A percentile compares a stretch with the other conserved stretches of the same genome.
Conservation (phyloP, 2,888 invertebrate species). For the Rhagium mordax region DNA sequence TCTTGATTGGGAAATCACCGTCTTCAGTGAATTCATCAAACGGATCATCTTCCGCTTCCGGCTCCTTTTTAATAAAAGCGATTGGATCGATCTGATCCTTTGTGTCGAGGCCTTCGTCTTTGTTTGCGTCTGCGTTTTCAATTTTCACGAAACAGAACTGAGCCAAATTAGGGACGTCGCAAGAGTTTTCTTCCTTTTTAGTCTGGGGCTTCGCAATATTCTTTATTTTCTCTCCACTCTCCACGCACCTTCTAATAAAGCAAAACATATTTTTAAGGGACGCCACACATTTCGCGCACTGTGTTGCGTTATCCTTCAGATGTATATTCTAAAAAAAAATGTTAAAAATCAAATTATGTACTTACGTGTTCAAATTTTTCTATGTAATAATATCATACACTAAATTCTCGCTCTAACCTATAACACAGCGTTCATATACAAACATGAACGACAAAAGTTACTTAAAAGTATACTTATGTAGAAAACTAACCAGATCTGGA, state of each 20-base stretch:
- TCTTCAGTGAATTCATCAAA: not conserved
- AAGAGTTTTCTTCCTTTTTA: not conserved
- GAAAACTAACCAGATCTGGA: not conserved
- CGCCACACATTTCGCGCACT: not conserved
- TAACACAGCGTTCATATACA: no score
- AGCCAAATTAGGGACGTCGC: not conserved
- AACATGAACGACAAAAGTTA: no score
- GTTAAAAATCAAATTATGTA: no score
- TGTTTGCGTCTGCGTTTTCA: not conserved
- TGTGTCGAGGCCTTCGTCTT: not conserved
- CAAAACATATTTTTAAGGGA: not conserved
- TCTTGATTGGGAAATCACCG: not conserved
- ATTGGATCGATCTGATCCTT: not conserved
- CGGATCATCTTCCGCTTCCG: not conserved
- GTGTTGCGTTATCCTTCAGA: not conserved
- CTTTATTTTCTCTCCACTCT: not conserved
- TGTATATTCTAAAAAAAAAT: not conserved
- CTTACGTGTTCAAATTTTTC: not conserved
- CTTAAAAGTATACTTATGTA: no score
- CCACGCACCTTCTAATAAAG: not conserved
- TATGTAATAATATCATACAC: no score
- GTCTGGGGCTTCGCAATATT: not conserved
- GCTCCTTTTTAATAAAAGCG: not conserved
- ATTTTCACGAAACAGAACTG: not conserved
- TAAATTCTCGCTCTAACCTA: no score